A percentile compares a stretch with the other conserved stretches of the same genome.
These are phyloP conservation scores for Crax fasciolata DNA, from an alignment of 2,797 vertebrate species.

Conservation along the genomic window DNA sequence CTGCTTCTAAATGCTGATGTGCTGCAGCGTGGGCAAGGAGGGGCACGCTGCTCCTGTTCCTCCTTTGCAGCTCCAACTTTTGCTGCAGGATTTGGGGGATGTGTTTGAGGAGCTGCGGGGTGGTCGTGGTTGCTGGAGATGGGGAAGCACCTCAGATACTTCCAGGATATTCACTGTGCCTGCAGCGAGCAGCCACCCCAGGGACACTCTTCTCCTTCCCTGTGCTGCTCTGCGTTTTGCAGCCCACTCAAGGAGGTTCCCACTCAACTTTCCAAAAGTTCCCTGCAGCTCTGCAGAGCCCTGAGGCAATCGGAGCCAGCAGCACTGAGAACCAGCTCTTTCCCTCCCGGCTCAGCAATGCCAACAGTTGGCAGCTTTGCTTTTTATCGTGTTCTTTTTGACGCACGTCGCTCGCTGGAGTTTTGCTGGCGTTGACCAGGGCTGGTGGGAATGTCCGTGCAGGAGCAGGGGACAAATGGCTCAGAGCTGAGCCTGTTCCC, in stretches of 20 bases:
- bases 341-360: neutral
- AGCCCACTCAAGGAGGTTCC: constrained; percentile 5
- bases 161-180: neutral
- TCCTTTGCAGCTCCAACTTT: neutral
- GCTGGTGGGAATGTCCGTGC: neutral
- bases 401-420: neutral
- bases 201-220: neutral
- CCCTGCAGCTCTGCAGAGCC: neutral
- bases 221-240: neutral
- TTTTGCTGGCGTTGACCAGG: neutral
- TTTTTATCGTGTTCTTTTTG: neutral
- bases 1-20: rapidly evolving
- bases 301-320: neutral
- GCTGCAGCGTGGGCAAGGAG: rapidly evolving
- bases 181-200: neutral
- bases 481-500: constrained; percentile 19
- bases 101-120: neutral
- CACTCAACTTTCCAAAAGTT: constrained; percentile 63
- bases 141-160: neutral
- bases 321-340: constrained; percentile 8
- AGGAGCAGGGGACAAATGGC: neutral
- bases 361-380: neutral
- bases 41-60: neutral
- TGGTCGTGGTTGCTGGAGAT: neutral
- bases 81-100: neutral